These are phyloP conservation scores for Anguilla obscura DNA, from an alignment of 2,797 vertebrate genomes.

Conservation along the genomic window DNA sequence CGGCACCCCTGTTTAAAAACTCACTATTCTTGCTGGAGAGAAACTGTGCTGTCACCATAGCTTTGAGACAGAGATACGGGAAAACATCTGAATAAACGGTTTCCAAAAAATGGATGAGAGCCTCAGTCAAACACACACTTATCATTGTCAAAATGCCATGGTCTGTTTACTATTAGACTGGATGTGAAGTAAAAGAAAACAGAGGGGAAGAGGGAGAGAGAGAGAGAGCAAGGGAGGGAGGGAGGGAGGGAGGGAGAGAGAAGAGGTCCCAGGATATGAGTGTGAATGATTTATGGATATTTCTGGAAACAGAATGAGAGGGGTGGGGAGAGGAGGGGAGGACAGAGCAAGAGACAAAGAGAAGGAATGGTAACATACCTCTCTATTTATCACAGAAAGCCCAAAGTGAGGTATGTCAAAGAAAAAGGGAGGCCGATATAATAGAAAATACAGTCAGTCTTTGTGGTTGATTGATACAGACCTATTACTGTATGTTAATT, in stretches of 20 bases:
- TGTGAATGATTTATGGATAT: conserved; percentile 73
- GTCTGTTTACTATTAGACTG: conserved; percentile 8
- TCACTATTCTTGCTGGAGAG: neutral
- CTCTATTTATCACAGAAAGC: neutral
- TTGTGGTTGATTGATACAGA: neutral
- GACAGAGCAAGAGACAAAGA: conserved; percentile 50
- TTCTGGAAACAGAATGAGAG: conserved; percentile 59
- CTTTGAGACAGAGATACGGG: neutral
- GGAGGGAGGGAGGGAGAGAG: neutral
- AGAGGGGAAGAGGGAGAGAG: neutral
- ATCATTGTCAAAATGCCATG: conserved; percentile 6
- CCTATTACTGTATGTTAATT: neutral
- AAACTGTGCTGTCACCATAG: neutral
- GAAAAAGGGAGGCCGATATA: neutral
- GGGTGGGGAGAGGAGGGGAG: conserved; percentile 52
- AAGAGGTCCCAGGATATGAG: conserved; percentile 61
- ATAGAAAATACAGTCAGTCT: neutral
- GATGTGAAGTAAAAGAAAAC: neutral
- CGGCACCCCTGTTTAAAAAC: neutral
- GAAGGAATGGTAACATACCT: neutral
- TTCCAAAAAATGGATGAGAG: neutral
- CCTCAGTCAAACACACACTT: neutral
- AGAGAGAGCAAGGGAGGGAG: neutral
- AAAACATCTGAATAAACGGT: neutral
- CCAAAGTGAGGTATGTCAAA: neutral